Base-by-base conservation (phyloP, 2,113 vertebrate species). In the Rafetus swinhoei region DNA sequence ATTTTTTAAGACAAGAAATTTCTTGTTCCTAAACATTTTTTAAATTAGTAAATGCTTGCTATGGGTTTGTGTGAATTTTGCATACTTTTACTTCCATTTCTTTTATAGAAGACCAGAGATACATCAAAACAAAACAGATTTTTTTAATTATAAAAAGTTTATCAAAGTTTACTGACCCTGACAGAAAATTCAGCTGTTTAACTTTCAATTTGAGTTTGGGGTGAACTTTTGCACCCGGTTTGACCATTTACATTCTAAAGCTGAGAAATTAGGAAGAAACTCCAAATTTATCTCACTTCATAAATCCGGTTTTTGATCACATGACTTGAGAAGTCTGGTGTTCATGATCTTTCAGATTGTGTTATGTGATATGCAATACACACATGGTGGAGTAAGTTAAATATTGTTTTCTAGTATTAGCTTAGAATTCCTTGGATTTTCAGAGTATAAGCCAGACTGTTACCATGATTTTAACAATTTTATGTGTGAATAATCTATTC, bases 401-500 rank as follows among this genome's bases (percentile, higher is more conserved):
- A 81, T 25, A 18, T 19, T 69, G n/a, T 76, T 95, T 93, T 95
- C 22, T 19, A 93, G 24, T 29, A 94, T 91, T 85, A 95, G 87
- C n/a, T 94, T n/a, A 84, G 56, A 89, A 94, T 0, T 14, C 82
- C 81, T 60, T 91, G 45, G 19, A 3, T 11, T 92, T 96, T 91
- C 83, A 86, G 5, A 52, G 81, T 94, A 95, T 80, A 93, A 93
- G 19, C 5, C 32, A 82, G 79, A 82, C 53, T n/a, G 15, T 72
- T 91, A 87, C 24, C 52, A 82, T 88, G 5, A 86, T 88, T 95
- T 92, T 94, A 92, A 89, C 12, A 65, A 27, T 72, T 93, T 88
- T 93, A 82, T 52, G 12, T 90, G 35, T 86, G 53, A 96, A 90
- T 88, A 96, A 95, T 94, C 15, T 85, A 77, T 19, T 88, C 69